Evolutionary conservation across 2,113 vertebrate genomes (phyloP).

Genomic region (Callithrix jacchus): DNA sequence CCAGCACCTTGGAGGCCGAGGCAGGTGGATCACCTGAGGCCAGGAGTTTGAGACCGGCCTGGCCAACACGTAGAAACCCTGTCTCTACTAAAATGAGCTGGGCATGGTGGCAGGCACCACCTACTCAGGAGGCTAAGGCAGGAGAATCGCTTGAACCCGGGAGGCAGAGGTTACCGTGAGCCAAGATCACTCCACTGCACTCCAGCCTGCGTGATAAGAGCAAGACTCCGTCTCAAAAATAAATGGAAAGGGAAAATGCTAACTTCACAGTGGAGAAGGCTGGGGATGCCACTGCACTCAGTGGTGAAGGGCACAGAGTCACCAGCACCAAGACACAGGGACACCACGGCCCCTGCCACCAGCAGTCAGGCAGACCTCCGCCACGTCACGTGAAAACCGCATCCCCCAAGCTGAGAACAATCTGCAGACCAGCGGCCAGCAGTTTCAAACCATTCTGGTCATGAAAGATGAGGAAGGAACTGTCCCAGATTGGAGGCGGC

Average conservation of each 20-base stretch:
- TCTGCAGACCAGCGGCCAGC: background rate
- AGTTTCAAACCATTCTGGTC: background rate
- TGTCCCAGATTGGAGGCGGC: background rate
- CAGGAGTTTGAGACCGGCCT: no score
- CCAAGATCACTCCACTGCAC: no score
- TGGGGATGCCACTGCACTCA: accelerated
- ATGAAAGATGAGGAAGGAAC: background rate
- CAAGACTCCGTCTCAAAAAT: no score
- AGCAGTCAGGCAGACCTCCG: no score
- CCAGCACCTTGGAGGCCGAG: no score
- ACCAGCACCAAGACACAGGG: accelerated
- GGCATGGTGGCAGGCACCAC: accelerated
- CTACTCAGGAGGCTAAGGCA: no score
- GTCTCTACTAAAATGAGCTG: no score
- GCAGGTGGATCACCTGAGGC: no score
- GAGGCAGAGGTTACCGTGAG: no score
- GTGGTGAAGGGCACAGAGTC: background rate
- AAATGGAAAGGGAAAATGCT: background rate
- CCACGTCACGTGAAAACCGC: accelerated
- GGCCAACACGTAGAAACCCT: no score
- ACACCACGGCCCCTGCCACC: background rate
- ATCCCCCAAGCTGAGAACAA: background rate
- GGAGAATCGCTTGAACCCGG: no score
- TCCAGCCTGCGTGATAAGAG: no score
- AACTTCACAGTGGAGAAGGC: background rate